phyloP scores from a whole-genome alignment of 2,113 vertebrate genomes.

The Donacobius atricapilla region DNA sequence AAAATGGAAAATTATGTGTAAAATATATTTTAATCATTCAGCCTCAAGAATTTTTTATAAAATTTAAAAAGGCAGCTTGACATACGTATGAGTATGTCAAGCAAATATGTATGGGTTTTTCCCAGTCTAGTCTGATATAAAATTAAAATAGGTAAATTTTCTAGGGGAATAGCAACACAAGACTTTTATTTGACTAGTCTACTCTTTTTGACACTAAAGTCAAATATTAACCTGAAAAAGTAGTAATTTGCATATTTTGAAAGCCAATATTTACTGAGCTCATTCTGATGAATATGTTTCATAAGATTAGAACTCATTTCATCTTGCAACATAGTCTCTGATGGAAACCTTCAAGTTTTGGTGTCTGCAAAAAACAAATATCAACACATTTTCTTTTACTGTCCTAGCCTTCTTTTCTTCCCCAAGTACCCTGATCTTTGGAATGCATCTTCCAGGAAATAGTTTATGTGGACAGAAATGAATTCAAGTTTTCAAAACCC shows the following conservation, averaged over 20 bases:
- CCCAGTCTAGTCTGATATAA: neutral
- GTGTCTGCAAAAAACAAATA: constrained; percentile 11
- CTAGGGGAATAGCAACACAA: neutral
- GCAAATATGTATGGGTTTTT: neutral
- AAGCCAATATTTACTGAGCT: neutral
- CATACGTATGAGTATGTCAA: neutral
- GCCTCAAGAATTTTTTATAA: neutral
- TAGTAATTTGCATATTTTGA: neutral
- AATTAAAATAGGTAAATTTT: neutral
- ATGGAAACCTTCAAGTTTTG: neutral
- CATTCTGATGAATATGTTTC: neutral
- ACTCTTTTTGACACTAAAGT: neutral
- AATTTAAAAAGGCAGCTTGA: neutral
- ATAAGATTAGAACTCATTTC: constrained; percentile 17
- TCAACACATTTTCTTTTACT: neutral
- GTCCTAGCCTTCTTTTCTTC: neutral
- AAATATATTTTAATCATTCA: constrained; percentile 17
- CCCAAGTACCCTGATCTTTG: neutral
- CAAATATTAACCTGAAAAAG: neutral
- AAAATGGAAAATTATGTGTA: neutral
- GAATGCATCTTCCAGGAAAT: neutral
- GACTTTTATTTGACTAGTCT: neutral
- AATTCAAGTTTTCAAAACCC: constrained; percentile 49
- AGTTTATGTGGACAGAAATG: constrained; percentile 23
- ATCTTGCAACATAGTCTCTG: neutral